phyloP scores from a whole-genome alignment of 2,797 vertebrate genomes.

The Cetoscarus ocellatus region DNA sequence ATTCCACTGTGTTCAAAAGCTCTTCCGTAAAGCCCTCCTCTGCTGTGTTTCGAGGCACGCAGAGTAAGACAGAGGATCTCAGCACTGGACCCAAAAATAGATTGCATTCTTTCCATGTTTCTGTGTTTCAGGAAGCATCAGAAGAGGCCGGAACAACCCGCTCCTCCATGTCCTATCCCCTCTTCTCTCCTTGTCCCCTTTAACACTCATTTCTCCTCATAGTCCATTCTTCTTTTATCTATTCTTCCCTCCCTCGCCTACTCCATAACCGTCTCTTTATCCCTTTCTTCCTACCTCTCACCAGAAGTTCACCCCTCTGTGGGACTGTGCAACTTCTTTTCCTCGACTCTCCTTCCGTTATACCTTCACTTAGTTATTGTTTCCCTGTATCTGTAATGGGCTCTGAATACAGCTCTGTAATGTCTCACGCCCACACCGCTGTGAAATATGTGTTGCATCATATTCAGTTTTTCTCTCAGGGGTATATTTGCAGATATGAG shows the following conservation, averaged over 20 bases:
- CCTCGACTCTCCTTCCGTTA: constrained; percentile 6
- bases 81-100: constrained; percentile 81
- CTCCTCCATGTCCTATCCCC: constrained; percentile 44
- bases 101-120: constrained; percentile 79
- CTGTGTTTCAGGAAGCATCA: constrained; percentile 80
- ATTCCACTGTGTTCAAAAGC: constrained; percentile 72
- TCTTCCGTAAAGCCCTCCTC: constrained; percentile 76
- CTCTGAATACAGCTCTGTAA: constrained; percentile 8
- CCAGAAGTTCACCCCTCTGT: constrained; percentile 45
- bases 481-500: constrained; percentile 14
- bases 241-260: constrained; percentile 7
- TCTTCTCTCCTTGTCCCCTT: background rate
- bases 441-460: constrained; percentile 14
- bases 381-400: constrained; percentile 1
- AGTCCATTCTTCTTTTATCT: constrained; percentile 21
- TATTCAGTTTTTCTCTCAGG: constrained; percentile 17
- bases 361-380: constrained; percentile 1
- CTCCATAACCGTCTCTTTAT: constrained; percentile 10
- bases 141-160: constrained; percentile 72
- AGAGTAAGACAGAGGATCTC: constrained; percentile 70
- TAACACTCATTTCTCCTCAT: constrained; percentile 17
- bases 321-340: constrained; percentile 16
- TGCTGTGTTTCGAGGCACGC: constrained; percentile 74
- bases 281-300: constrained; percentile 28
- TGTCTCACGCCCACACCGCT: background rate